Percentiles rank a stretch among this genome's conserved stretches.
phyloP scores from a whole-genome alignment of 2,797 vertebrate genomes.

The Sebastes minor region DNA sequence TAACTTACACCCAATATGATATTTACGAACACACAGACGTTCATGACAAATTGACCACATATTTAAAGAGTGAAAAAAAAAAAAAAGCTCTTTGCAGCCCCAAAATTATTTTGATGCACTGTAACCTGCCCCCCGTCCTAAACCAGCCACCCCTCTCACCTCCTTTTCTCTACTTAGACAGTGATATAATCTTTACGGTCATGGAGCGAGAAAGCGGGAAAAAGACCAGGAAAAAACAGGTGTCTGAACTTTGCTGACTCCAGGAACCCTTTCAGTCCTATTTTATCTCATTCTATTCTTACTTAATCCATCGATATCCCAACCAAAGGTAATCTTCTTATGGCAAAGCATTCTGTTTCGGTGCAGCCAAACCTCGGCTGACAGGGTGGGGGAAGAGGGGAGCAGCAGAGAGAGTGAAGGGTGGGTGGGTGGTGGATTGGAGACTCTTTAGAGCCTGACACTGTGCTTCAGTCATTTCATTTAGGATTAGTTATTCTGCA shows the following conservation, averaged over 20 bases:
- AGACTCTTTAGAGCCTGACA: conserved; percentile 75
- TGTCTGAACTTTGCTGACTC: conserved; percentile 82
- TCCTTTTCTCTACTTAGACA: conserved; percentile 24
- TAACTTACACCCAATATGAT: conserved; percentile 50
- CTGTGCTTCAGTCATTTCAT: conserved; percentile 79
- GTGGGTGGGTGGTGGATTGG: conserved; percentile 60
- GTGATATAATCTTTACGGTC: conserved; percentile 54
- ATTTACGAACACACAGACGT: conserved; percentile 29
- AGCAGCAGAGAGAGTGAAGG: conserved; percentile 3
- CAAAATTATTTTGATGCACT: conserved; percentile 8
- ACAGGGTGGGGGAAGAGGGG: conserved; percentile 70
- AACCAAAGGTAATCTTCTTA: conserved; percentile 86
- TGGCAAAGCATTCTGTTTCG: conserved; percentile 80
- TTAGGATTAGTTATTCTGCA: conserved; percentile 78
- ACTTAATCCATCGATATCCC: conserved; percentile 86
- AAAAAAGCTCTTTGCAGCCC: neutral
- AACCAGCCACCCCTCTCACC: conserved; percentile 9
- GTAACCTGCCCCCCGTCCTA: conserved; percentile 23
- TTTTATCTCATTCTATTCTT: conserved; percentile 84
- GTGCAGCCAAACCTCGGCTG: conserved; percentile 79
- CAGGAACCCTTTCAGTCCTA: conserved; percentile 73
- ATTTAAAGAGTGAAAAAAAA: conserved; percentile 13
- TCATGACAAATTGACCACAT: conserved; percentile 60
- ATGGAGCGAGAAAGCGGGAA: conserved; percentile 28
- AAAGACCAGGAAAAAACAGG: conserved; percentile 70